Conservation (phyloP, 2,888 invertebrate species). For the Diaprepes abbreviatus region DNA sequence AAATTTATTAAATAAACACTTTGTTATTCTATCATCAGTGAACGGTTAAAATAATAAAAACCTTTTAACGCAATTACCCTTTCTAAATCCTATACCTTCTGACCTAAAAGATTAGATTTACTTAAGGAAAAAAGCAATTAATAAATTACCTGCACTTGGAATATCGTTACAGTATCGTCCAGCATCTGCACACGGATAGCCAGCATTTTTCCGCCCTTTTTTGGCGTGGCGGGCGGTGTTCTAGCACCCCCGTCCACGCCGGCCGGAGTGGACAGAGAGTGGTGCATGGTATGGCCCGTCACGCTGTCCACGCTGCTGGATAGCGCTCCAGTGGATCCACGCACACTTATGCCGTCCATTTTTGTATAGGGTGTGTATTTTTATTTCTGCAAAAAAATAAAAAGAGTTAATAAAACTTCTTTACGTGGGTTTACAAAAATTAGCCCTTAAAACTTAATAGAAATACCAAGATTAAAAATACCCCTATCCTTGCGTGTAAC, state of each 20-base stretch:
- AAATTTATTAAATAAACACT: no score
- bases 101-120: no score
- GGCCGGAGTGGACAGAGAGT: slow-evolving; percentile 87
- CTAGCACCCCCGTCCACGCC: slow-evolving; percentile 84
- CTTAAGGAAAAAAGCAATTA: no score
- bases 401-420: no score
- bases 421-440: no score
- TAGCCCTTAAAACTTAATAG: no score
- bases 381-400: slow-evolving; percentile 27
- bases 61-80: no score
- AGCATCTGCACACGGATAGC: slow-evolving; percentile 91
- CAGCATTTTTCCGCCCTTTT: slow-evolving; percentile 90
- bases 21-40: no score
- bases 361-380: slow-evolving; percentile 38
- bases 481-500: no score
- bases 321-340: slow-evolving; percentile 66
- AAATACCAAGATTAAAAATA: no score
- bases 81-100: no score
- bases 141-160: slow-evolving; percentile 88
- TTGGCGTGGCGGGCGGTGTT: slow-evolving; percentile 84
- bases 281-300: slow-evolving; percentile 76
- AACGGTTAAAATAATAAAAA: no score
- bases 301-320: slow-evolving; percentile 63
- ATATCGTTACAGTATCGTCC: slow-evolving; percentile 90
- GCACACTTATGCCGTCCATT: slow-evolving; percentile 59